These are phyloP conservation scores for Pimephales promelas DNA, from an alignment of 2,113 vertebrate species.

Conservation along the genomic window DNA sequence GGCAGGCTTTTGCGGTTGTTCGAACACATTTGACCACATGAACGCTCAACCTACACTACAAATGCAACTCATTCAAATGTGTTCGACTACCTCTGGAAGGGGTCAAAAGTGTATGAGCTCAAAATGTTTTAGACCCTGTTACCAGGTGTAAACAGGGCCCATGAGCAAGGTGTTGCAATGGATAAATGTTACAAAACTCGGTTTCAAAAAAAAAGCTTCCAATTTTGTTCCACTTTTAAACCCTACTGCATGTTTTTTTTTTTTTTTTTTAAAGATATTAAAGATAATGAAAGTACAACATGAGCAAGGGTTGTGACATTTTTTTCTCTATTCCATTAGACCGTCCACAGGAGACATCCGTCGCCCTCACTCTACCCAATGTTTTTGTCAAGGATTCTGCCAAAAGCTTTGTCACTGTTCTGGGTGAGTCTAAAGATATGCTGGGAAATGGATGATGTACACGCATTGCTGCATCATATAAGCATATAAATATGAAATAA, in stretches of 20 bases:
- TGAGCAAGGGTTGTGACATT: background rate
- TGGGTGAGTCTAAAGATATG: slow-evolving; percentile 69
- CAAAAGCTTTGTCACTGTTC: slow-evolving; percentile 76
- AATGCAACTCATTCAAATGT: too few relatives aligned
- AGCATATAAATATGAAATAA: slow-evolving; percentile 57
- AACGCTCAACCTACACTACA: too few relatives aligned
- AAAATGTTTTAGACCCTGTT: too few relatives aligned
- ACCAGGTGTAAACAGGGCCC: too few relatives aligned
- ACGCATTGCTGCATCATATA: background rate
- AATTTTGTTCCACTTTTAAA: background rate
- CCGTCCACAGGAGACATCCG: background rate
- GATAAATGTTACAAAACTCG: background rate
- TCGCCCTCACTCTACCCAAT: slow-evolving; percentile 42
- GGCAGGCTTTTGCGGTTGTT: too few relatives aligned
- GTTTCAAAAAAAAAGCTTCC: background rate
- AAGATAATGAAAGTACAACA: background rate
- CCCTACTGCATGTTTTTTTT: background rate
- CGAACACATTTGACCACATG: too few relatives aligned
- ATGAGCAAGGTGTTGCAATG: background rate
- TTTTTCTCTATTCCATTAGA: slow-evolving; percentile 17
- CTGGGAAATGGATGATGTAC: background rate
- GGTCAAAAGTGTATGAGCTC: too few relatives aligned
- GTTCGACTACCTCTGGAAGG: too few relatives aligned
- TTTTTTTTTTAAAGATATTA: background rate
- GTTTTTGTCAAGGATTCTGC: slow-evolving; percentile 71